Percentiles rank a stretch among this genome's conserved stretches.
Evolutionary conservation across 2,888 invertebrate species (phyloP).

Genomic region (Stenchaetothrips biformis): DNA sequence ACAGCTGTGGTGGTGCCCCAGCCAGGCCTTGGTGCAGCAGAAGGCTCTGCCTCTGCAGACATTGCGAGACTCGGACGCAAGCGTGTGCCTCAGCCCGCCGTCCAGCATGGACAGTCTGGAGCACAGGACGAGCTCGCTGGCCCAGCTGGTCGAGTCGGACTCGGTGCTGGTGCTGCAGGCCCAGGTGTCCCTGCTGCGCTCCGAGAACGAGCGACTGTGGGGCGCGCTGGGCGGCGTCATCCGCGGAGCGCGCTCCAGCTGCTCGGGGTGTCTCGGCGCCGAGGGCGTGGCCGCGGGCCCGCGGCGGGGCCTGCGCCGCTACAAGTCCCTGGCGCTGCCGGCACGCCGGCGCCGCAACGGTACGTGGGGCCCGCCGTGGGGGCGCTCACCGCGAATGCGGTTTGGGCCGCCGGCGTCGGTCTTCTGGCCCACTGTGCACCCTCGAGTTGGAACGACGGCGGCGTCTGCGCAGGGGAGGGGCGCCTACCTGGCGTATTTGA

Average conservation of each 20-base stretch:
- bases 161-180: background rate
- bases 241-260: background rate
- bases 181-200: background rate
- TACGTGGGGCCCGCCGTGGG: background rate
- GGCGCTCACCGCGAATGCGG: background rate
- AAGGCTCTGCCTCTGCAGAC: background rate
- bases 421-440: too few species aligned
- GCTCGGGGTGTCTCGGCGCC: background rate
- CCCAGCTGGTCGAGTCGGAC: background rate
- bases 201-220: slow-evolving; percentile 9
- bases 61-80: background rate
- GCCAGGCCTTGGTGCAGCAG: background rate
- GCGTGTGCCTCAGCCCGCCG: background rate
- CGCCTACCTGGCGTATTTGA: too few species aligned
- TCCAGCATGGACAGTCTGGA: background rate
- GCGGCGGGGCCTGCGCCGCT: background rate
- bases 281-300: background rate
- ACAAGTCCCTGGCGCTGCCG: background rate
- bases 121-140: background rate
- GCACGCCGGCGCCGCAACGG: background rate
- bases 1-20: too few species aligned
- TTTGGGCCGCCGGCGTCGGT: too few species aligned
- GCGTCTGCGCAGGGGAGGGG: too few species aligned
- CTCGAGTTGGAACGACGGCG: too few species aligned
- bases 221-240: background rate